Base-by-base conservation (phyloP, 2,888 invertebrate genomes). In the Pyrgus malvae region DNA sequence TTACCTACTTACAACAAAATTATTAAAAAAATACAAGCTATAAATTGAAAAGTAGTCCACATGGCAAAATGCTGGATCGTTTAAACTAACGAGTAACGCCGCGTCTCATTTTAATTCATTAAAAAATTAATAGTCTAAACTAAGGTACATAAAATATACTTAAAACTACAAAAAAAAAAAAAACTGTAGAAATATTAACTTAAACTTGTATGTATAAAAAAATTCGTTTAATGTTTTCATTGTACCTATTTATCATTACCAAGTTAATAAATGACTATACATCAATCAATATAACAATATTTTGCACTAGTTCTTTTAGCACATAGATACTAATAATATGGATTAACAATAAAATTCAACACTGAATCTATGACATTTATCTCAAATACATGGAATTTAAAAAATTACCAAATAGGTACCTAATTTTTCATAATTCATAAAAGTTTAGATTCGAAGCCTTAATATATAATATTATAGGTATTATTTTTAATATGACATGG, bases 201-300 rank as follows among this genome's bases (percentile, higher is more conserved):
- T 55, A 62, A 63, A 66, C 41, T 63, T 67, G 64, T 58, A 66
- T 59, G 55, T 60, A n/a, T n/a, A n/a, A 63, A 46, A 44, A 71
- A 78, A 77, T 74, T 80, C 76, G 76, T 75, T 78, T 68, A 59
- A 63, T 65, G 37, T 67, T 69, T 77, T 78, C 76, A 77, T 80
- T 80, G 76, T 76, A 76, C 67, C 67, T 64, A 60, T 59, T 57
- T 48, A 50, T 27, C 35, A 11, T 46, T 35, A n/a, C n/a, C 17
- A 19, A 17, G 55, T 16, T 48, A 48, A n/a, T n/a, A 48, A 37
- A 37, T 37, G 37, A 46, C 37, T 37, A 27, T 35, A 35, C 14
- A 37, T 46, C 37, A 21, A n/a, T 48, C 21, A 8, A 37, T 16
- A 27, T 48, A 42, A 27, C 8, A 14, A 25, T 16, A 42, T 42